Base-by-base conservation (phyloP, 2,797 vertebrate genomes). In the Peromyscus aztecus region DNA sequence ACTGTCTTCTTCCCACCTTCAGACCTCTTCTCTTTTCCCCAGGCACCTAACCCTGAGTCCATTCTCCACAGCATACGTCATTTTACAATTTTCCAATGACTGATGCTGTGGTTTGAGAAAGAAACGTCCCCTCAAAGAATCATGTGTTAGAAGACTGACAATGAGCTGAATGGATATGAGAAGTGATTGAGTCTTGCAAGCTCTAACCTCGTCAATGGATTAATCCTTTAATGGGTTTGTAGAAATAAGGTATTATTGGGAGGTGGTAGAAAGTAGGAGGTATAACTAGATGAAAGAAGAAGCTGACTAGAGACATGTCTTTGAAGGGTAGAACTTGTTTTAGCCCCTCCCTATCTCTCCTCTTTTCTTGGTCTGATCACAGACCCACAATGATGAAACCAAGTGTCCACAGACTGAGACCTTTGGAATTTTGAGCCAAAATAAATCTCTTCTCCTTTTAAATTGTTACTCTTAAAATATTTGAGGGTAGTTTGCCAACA, bases 31-130 rank as follows among this genome's bases (percentile, higher is more conserved):
- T 80, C 63, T 65, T 80, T 31, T 9, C 9, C 1, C 6, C 27
- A 49, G 63, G 57, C 8, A 12, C 34, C 5, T 83, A 67, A 89
- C 17, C 43, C 27, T 85, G 27, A 31, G 10, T 67, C 11, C 12
- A n/a, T 3, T 4, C 6, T 5, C 37, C 10, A 24, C n/a, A 3
- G 17, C 29, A n/a, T 3, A 49, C 1, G 13, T 17, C 23, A 27
- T 8, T 27, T 78, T 40, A 29, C 21, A 59, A 73, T 59, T 94
- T 55, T 29, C 24, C 63, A 31, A 81, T 16, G 17, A 2, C 46
- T 85, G 61, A 0, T 24, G 27, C 24, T 88, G 3, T 88, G 24
- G 1, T 2, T 57, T 21, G 16, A 57, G 4, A 57, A 71, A 40
- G 4, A 88, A 57, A 57, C 19, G 8, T 73, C 2, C 14, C n/a